phyloP scores from a whole-genome alignment of 2,113 vertebrate species.

The Sinosuthora webbiana region DNA sequence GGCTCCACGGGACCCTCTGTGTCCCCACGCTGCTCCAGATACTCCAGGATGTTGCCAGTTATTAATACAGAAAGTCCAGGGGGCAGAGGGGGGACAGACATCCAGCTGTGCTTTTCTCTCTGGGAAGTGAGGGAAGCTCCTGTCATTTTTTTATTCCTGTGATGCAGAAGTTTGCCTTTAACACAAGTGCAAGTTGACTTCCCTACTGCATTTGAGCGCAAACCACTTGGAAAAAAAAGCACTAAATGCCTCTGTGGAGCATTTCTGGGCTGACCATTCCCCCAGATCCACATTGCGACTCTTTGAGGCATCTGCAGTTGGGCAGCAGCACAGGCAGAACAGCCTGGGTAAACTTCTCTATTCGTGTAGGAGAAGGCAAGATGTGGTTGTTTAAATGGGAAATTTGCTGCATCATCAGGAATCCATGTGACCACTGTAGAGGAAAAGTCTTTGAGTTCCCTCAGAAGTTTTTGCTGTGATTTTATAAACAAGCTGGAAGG shows the following conservation, averaged over 20 bases:
- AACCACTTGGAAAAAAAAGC: fast-evolving
- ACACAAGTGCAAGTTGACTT: not conserved
- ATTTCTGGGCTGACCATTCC: not conserved
- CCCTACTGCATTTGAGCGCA: not conserved
- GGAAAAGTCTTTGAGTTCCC: not conserved
- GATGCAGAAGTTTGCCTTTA: not conserved
- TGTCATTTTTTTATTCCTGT: fast-evolving
- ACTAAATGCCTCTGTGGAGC: not conserved
- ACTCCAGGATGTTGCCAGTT: not conserved
- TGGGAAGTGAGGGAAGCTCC: not conserved
- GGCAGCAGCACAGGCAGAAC: not conserved
- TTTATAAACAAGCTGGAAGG: not conserved
- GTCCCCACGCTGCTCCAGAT: not conserved
- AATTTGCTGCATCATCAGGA: not conserved
- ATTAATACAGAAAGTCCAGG: not conserved
- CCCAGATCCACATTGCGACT: not conserved
- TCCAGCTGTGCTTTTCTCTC: not conserved
- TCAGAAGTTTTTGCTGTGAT: not conserved
- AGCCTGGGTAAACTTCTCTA: no score
- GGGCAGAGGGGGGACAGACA: fast-evolving
- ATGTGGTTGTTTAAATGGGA: not conserved
- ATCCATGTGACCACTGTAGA: fast-evolving
- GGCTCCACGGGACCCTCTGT: not conserved
- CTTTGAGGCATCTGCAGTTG: no score
- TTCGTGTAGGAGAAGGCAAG: not conserved